Conservation (phyloP, 1,140 invertebrate genomes). For the Idris sp. region DNA sequence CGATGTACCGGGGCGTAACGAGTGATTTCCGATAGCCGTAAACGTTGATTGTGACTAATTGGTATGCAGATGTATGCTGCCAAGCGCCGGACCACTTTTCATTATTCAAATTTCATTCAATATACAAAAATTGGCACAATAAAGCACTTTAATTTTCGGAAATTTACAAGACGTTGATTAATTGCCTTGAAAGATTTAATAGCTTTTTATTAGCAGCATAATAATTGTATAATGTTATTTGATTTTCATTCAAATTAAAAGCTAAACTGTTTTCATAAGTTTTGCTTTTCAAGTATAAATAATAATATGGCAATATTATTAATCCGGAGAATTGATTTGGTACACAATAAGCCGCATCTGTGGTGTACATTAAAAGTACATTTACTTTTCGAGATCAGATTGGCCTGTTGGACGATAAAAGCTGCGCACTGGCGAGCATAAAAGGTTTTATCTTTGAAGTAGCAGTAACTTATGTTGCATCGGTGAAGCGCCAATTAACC, state of each 20-base stretch:
- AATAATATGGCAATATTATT: slow-evolving; percentile 5
- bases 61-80: slow-evolving; percentile 27
- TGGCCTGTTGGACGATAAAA: slow-evolving; percentile 46
- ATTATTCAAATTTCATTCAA: no score
- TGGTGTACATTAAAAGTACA: slow-evolving; percentile 44
- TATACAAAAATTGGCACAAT: no score
- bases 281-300: not conserved
- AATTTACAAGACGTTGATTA: no score
- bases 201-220: no score
- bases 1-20: slow-evolving; percentile 22
- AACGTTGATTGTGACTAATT: slow-evolving; percentile 40
- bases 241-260: no score
- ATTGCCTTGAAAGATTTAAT: no score
- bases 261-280: no score
- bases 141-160: no score
- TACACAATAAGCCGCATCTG: slow-evolving; percentile 20
- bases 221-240: no score
- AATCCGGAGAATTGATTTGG: slow-evolving; percentile 16
- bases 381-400: slow-evolving; percentile 53
- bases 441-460: slow-evolving; percentile 61
- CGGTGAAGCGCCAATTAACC: slow-evolving; percentile 60
- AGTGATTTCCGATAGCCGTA: slow-evolving; percentile 38
- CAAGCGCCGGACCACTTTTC: not conserved
- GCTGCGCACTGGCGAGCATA: slow-evolving; percentile 44
- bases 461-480: slow-evolving; percentile 56